Base-by-base conservation (phyloP, 1,140 invertebrate genomes). In the Lepidotrigona ventralis region DNA sequence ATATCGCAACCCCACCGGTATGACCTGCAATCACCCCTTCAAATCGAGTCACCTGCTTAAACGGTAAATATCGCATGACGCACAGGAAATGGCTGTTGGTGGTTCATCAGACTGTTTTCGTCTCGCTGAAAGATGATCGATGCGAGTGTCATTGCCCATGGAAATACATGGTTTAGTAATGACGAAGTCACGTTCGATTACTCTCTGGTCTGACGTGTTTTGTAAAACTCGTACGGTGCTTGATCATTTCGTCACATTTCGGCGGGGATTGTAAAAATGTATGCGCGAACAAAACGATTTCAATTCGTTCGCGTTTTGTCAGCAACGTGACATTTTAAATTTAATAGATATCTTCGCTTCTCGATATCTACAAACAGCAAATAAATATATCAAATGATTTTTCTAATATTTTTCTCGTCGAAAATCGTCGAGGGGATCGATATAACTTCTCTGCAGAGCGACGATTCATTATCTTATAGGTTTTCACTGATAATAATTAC, bases 1-100 rank as follows among this genome's bases (percentile, higher is more conserved):
- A 33, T 54, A 54, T 39, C 58, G 33, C 77, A 75, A 85, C 84
- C 87, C 83, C 79, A 83, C 85, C 81, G 83, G 74, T 81, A 82
- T 84, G 71, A 85, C 83, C 81, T 86, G 83, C 80, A 90, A 88
- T 86, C 89, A 89, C 85, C 81, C 89, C 84, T 85, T 85, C 84
- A 84, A 86, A 88, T 88, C 86, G 81, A 88, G 73, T 85, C 84
- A 88, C 87, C 87, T 88, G 87, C 77, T 88, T 88, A 88, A 91
- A 90, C 86, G 88, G 74, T 86, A 89, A 91, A 90, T 90, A 90
- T 89, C 87, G 85, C 79, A 90, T 89, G 88, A 89, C 89, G 89
- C 84, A 86, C 88, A 85, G 90, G 87, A 90, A 90, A 86, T 89
- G 85, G 54, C 77, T 85, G 87, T 87, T 88, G 84, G 81, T 81